Conservation (phyloP, 2,888 invertebrate species). For the Dasypolia templi region DNA sequence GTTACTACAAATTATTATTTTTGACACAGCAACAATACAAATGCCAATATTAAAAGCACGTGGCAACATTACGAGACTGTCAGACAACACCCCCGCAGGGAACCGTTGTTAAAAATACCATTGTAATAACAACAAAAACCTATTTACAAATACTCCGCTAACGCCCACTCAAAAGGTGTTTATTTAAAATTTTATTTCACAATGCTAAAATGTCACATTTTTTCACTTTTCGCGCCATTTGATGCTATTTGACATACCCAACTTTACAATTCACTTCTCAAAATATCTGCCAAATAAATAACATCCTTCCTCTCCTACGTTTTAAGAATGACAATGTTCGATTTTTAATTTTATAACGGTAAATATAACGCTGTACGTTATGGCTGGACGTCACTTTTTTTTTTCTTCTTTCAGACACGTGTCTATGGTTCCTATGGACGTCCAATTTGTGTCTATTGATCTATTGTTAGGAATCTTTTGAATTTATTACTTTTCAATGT, state of each 20-base stretch:
- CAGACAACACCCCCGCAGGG: constrained; percentile 69
- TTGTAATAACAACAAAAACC: constrained; percentile 86
- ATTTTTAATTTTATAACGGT: constrained; percentile 45
- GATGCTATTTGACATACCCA: constrained; percentile 84
- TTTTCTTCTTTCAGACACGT: constrained; percentile 80
- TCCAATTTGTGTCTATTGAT: constrained; percentile 87
- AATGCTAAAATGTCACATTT: constrained; percentile 86
- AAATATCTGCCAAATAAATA: constrained; percentile 60
- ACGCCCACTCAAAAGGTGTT: constrained; percentile 91
- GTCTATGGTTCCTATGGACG: constrained; percentile 85
- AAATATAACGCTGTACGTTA: constrained; percentile 48
- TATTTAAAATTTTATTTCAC: constrained; percentile 87
- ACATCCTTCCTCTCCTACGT: constrained; percentile 68
- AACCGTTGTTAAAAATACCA: constrained; percentile 75
- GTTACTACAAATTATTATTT: constrained; percentile 44
- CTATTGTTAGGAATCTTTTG: constrained; percentile 75
- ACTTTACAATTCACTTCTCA: constrained; percentile 59
- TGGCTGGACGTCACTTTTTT: constrained; percentile 73
- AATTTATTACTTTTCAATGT: constrained; percentile 71
- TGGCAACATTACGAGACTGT: constrained; percentile 70
- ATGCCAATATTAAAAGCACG: constrained; percentile 71
- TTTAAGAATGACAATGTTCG: constrained; percentile 52
- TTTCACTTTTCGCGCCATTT: constrained; percentile 89
- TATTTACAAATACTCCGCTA: constrained; percentile 89
- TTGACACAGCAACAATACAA: constrained; percentile 40